Base-by-base conservation (phyloP, 2,113 vertebrate species). In the Odontesthes bonariensis region DNA sequence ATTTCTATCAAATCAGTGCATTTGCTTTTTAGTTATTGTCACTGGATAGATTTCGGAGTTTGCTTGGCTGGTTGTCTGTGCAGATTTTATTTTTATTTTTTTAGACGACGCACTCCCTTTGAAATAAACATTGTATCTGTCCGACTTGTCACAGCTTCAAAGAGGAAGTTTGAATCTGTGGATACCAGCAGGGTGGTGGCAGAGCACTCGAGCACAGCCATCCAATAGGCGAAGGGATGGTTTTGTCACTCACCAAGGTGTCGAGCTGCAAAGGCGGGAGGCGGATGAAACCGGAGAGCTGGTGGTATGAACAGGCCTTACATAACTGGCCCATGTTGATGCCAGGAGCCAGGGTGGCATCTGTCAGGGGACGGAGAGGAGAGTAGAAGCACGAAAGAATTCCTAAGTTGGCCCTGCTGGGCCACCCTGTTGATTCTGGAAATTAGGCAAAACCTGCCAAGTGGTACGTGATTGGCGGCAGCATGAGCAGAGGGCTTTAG, bases 261-360 rank as follows among this genome's bases (percentile, higher is more conserved):
- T 87, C 71, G 58, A 70, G 74, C 81, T 76, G 73, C 75, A 69
- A 73, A 77, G 78, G 81, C 49, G 22, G 69, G 69, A 83, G 73
- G 79, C 1, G 54, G 67, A 70, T 77, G 73, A 84, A 85, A 82
- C 62, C 62, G 47, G 79, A 19, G 75, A 69, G 77, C 86, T 83
- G 67, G 55, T 78, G 85, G 81, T 92, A 77, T 92, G 92, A 94
- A 92, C 91, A 92, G 89, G 79, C 51, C 86, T 94, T 94, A 87
- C 88, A 86, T 92, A 95, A 94, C 86, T 6, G 69, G 78, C 82
- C 70, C 70, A 75, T 92, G 92, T 93, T 91, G 85, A 90, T 93
- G 91, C 91, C 92, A 93, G 79, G 79, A 69, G 84, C 86, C 20
- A 23, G 64, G 81, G 70, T 82, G 83, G 79, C 87, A 84, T 81